These are phyloP conservation scores for Drosophila borealis DNA, from an alignment of 2,888 invertebrate species.

Conservation along the genomic window DNA sequence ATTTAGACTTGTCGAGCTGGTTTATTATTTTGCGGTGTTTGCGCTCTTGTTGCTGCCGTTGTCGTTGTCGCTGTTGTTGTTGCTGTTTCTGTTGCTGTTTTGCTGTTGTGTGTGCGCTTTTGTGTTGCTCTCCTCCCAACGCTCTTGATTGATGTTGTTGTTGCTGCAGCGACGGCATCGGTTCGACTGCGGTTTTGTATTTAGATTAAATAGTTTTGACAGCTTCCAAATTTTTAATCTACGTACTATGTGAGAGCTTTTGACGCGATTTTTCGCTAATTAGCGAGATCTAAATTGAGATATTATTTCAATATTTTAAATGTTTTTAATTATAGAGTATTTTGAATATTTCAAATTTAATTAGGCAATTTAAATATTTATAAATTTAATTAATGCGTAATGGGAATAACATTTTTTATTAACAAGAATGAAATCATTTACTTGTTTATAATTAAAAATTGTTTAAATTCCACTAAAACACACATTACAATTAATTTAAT, in stretches of 20 bases:
- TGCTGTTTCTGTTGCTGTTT: conserved; percentile 33
- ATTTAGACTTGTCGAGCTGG: conserved; percentile 80
- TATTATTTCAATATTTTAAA: conserved; percentile 9
- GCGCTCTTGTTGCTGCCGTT: conserved; percentile 73
- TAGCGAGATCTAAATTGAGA: conserved; percentile 1
- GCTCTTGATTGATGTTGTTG: conserved; percentile 50
- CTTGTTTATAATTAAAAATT: background rate
- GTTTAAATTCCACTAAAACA: conserved; percentile 23
- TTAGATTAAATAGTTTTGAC: conserved; percentile 80
- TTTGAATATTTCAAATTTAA: conserved; percentile 1
- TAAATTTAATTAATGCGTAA: background rate
- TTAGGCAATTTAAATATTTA: background rate
- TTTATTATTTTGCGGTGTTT: conserved; percentile 81
- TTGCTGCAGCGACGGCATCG: conserved; percentile 39
- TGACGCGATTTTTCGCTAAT: conserved; percentile 24
- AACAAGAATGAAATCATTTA: no score
- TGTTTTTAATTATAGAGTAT: conserved; percentile 13
- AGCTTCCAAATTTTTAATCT: conserved; percentile 65
- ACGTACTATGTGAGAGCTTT: conserved; percentile 22
- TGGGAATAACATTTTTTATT: background rate
- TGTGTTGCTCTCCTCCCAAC: conserved; percentile 56
- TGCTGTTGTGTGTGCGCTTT: conserved; percentile 69
- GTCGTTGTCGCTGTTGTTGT: conserved; percentile 33
- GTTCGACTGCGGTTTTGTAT: conserved; percentile 57
- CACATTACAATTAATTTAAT: conserved; percentile 18